Base-by-base conservation (phyloP, 2,797 vertebrate species). In the Pseudomugil gertrudae region DNA sequence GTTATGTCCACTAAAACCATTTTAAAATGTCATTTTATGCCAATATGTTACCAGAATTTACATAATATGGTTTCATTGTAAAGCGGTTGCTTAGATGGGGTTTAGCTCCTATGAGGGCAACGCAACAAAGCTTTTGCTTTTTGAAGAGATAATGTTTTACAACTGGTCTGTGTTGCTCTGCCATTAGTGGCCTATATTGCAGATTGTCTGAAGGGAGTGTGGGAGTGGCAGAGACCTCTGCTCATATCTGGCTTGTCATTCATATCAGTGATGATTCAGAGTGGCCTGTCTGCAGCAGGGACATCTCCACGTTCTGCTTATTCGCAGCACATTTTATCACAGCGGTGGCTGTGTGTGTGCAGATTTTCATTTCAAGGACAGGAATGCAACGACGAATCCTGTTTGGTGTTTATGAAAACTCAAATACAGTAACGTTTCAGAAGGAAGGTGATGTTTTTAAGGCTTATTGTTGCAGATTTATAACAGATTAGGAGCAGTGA, bases 241-340 rank as follows among this genome's bases (percentile, higher is more conserved):
- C 43, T 72, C 7, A 1, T 50, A 75, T 78, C 66, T 66, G 68
- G 32, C 13, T 75, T 59, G 75, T 68, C 78, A 72, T 26, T 84
- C 72, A 79, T 64, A 50, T 53, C 2, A 38, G 73, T 33, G 50
- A 67, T 60, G 56, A 60, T 64, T 77, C 68, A 62, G 51, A 40
- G 52, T 29, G 45, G 36, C 35, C 48, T 29, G 66, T 54, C 43
- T 52, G 29, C 67, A 53, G 63, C 36, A 63, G 63, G 51, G 14
- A 74, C 54, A 73, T 67, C 55, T 69, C 57, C 21, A 60, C 65
- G 56, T 38, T 71, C 64, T 74, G 68, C 79, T 56, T 36, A 24
- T 63, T 64, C 30, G 53, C 45, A 24, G 36, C 32, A 38, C 35
- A 40, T 29, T 50, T 57, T 48, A 9, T 26, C 52, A 67, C 62